Evolutionary conservation across 2,113 vertebrate genomes (phyloP), one percentile per base, ranked within the genome.

Genomic region (Trematomus loennbergii): DNA sequence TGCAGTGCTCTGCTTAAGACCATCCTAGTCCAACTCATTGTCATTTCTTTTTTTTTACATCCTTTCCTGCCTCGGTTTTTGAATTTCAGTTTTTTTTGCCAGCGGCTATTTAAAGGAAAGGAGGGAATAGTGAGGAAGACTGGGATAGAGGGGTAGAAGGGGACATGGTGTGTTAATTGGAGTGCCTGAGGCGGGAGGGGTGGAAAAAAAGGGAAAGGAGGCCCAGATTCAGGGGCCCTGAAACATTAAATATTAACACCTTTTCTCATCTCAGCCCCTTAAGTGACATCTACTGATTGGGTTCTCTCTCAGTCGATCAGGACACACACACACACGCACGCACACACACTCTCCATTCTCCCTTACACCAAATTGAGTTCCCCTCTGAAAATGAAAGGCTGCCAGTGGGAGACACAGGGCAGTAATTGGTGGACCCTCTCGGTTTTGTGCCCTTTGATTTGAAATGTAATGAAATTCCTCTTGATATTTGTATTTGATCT

Each of bases 201-300:
- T 83, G 60, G 90, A 88, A 79, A 73, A 69, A 40, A 74, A 72
- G 68, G 72, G 83, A 77, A 66, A 76, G 70, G 79, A 86, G 74
- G 67, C 86, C 78, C 72, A 75, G 73, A 85, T 88, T 83, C 68
- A 52, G 75, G 81, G 65, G 55, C 60, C 72, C 78, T 72, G 62
- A 86, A 89, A 91, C 93, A 95, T 96, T 89, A 95, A 96, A 96
- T 96, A 96, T 96, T 95, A 94, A 95, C 92, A 91, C 85, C 79
- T 79, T 92, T 92, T 92, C 91, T 94, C 89, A 94, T 95, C 88
- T 93, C 71, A 89, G 91, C 75, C 89, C 91, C 86, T 90, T 92
- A 86, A 65, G 82, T 92, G 92, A 95, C 89, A 90, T 83, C 83
- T 72, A 79, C 92, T 94, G 94, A 95, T 93, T 94, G 87, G 90